Evolutionary conservation across 64 coral and sea anemone species (phyloP), one percentile per base, ranked within the genome.

Genomic region (Porites lutea): DNA sequence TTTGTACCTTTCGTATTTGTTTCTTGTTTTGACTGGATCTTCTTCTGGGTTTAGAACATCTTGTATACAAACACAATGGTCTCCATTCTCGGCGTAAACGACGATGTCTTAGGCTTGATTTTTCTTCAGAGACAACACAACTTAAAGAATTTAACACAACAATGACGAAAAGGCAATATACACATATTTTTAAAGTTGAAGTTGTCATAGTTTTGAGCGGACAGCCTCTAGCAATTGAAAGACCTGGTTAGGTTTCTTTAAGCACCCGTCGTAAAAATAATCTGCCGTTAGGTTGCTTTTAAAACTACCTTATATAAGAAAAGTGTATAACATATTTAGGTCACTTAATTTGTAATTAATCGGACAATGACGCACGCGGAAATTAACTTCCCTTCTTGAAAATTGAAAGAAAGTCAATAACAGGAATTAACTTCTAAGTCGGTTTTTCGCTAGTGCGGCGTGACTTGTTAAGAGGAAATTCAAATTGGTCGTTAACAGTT

Each of bases 391-490:
- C 2, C 61, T 13, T n/a, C 64, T 83, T 20, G 4, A 83, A 50
- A 37, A 51, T 67, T 83, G 63, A 83, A 83, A 51, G 61, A 9
- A 78, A 68, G n/a, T 83, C 46, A 83, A 83, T 83, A 20, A 68
- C 5, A 1, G 52, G 46, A 67, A 83, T 67, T 83, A 68, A 67
- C 53, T 59, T 48, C 4, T 3, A 61, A 5, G 15, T 15, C 73
- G 48, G 18, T 51, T 8, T 49, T 51, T 65, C 4, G 44, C 7
- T 1, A 0, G 48, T 76, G 14, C 47, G 73, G 50, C 73, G 0
- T 19, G 3, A 23, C 50, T 9, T 9, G 54, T 12, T 57, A 6
- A 57, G 5, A 12, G 54, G 12, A 57, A 12, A 57, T 7, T 57
- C 54, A 7, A 1, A 57, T 9, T 9, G 7, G 54, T 7, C 12